phyloP scores from a whole-genome alignment of 2,888 invertebrate species.

The Dorcus hopei region DNA sequence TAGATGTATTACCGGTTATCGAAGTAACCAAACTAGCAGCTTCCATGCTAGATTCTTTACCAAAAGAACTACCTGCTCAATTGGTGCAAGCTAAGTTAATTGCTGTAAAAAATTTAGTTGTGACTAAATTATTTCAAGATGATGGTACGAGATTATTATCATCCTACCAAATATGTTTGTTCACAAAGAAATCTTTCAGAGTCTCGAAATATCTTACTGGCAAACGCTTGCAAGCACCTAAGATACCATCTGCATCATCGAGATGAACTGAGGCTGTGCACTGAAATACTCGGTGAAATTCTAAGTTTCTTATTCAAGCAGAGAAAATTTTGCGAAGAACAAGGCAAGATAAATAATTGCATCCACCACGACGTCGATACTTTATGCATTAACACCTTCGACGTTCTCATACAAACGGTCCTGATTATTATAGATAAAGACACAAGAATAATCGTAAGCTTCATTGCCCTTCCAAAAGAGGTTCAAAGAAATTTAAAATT shows the following conservation, averaged over 20 bases:
- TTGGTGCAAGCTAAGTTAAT: constrained; percentile 78
- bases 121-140: constrained; percentile 69
- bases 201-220: constrained; percentile 78
- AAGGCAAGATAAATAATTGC: constrained; percentile 59
- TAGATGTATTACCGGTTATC: constrained; percentile 67
- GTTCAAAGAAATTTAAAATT: neutral
- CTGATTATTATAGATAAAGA: constrained; percentile 75
- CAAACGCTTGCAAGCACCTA: constrained; percentile 81
- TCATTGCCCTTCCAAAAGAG: neutral
- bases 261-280: constrained; percentile 79
- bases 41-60: constrained; percentile 74
- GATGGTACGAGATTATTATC: constrained; percentile 51
- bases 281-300: constrained; percentile 84
- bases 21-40: constrained; percentile 79
- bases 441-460: constrained; percentile 36
- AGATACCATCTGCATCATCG: constrained; percentile 77
- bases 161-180: neutral
- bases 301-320: constrained; percentile 63
- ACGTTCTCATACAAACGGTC: constrained; percentile 82
- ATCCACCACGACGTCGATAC: constrained; percentile 79
- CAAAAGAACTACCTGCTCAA: constrained; percentile 65
- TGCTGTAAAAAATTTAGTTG: constrained; percentile 78
- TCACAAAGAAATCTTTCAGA: constrained; percentile 53
- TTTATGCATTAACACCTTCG: constrained; percentile 74
- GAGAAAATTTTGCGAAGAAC: constrained; percentile 49